Evolutionary conservation across 2,113 vertebrate genomes (phyloP).

Genomic region (Brachypteracias leptosomus): DNA sequence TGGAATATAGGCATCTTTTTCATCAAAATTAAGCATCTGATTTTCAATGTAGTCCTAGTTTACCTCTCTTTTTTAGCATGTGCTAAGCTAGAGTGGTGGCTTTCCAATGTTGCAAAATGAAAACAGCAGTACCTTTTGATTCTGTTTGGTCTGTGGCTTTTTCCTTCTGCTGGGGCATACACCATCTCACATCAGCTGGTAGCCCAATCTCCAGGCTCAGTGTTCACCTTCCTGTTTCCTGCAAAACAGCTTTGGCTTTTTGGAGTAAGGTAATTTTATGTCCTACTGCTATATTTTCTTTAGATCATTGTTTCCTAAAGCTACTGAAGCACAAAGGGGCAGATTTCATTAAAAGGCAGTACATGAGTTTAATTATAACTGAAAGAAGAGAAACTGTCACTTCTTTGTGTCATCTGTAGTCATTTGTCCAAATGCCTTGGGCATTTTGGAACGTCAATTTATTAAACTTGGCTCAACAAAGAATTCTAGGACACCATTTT

Average conservation of each 20-base stretch:
- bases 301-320: neutral
- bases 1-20: neutral
- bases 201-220: neutral
- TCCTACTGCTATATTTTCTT: neutral
- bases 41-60: neutral
- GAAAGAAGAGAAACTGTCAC: neutral
- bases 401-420: neutral
- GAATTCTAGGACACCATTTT: neutral
- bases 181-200: neutral
- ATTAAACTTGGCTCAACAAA: neutral
- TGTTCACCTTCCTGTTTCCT: neutral
- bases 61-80: neutral
- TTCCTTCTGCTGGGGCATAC: neutral
- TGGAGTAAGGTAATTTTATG: neutral
- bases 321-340: neutral
- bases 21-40: neutral
- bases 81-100: neutral
- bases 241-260: neutral
- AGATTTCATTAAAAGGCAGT: neutral
- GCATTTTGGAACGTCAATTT: neutral
- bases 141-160: neutral
- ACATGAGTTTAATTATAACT: neutral
- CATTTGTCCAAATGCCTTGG: neutral
- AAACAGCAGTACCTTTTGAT: neutral
- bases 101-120: neutral